Conservation (phyloP, 2,113 vertebrate genomes). For the Oreochromis niloticus region DNA sequence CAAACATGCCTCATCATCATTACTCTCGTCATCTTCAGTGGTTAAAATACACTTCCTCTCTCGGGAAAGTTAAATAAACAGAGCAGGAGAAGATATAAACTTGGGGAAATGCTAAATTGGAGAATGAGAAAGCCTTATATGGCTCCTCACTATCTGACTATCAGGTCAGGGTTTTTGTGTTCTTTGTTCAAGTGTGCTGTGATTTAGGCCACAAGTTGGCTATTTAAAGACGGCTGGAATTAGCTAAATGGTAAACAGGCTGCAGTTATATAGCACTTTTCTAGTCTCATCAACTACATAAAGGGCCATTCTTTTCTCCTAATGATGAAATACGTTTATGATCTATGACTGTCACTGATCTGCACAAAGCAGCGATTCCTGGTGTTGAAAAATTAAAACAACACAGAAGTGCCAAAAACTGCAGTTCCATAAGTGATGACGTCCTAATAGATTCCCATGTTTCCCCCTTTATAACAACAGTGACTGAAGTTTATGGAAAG, state of each 20-base stretch:
- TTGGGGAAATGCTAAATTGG: background rate
- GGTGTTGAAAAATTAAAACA: background rate
- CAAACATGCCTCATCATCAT: background rate
- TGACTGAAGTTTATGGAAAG: background rate
- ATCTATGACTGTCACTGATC: fast-evolving
- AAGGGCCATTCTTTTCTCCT: background rate
- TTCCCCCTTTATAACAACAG: background rate
- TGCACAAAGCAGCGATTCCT: background rate
- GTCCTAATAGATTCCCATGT: background rate
- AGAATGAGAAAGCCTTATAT: background rate
- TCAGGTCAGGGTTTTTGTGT: background rate
- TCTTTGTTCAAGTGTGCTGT: background rate
- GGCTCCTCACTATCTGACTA: background rate
- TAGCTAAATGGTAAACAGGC: background rate
- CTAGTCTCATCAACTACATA: background rate
- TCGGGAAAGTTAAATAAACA: background rate
- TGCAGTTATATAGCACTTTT: background rate
- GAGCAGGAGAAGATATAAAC: background rate
- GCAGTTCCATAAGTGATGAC: background rate
- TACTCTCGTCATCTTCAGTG: background rate
- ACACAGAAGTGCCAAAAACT: background rate
- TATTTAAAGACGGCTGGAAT: background rate
- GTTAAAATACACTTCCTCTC: conserved; percentile 9
- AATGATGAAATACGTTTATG: background rate
- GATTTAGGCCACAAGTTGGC: background rate